These are phyloP conservation scores for Coendou prehensilis DNA, from an alignment of 2,797 vertebrate genomes.

Conservation along the genomic window DNA sequence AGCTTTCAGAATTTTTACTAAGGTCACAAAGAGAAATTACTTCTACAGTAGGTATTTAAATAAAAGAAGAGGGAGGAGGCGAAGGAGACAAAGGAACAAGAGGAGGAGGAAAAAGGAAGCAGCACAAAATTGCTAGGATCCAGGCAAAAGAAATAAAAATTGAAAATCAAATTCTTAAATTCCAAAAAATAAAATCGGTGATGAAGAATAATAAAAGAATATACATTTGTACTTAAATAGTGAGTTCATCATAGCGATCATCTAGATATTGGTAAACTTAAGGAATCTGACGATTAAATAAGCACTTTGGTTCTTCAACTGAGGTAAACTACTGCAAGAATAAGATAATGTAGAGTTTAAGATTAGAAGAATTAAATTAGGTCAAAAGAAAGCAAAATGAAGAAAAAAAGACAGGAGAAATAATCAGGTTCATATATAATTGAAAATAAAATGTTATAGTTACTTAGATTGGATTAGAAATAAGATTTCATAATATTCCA, in stretches of 20 bases:
- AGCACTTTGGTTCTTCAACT: not conserved
- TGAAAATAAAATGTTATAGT: not conserved
- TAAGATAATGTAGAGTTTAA: not conserved
- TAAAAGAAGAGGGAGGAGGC: not conserved
- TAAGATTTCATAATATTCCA: conserved; percentile 14
- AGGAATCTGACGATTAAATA: not conserved
- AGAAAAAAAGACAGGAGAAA: not conserved
- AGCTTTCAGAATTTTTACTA: conserved; percentile 28
- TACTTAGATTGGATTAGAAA: not conserved
- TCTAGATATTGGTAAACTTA: not conserved
- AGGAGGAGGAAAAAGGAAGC: not conserved
- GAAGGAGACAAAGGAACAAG: too few species aligned
- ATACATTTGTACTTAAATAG: not conserved
- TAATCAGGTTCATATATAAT: not conserved
- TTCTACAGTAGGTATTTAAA: not conserved
- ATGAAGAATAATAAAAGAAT: not conserved
- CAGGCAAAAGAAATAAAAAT: not conserved
- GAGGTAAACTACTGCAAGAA: not conserved
- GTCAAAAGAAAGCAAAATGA: not conserved
- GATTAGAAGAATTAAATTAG: not conserved
- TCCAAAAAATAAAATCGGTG: not conserved
- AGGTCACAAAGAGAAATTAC: not conserved
- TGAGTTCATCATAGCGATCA: not conserved
- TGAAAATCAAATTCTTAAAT: not conserved
- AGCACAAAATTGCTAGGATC: not conserved